Percentiles rank a stretch among this genome's conserved stretches.
Conservation (phyloP, 2,113 vertebrate genomes). For the Carollia perspicillata region DNA sequence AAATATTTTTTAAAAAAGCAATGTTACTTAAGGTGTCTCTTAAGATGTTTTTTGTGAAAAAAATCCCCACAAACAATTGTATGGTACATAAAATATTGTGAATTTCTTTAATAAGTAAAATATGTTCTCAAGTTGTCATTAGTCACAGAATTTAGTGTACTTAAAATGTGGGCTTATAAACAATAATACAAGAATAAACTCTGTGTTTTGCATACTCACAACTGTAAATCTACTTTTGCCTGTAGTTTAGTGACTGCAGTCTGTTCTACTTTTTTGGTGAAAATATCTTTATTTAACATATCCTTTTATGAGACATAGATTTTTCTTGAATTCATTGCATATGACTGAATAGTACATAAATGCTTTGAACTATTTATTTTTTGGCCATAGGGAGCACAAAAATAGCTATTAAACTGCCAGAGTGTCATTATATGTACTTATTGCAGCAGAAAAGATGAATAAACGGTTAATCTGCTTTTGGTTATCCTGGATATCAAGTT, state of each 20-base stretch:
- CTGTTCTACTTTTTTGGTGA: background rate
- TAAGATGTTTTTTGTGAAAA: background rate
- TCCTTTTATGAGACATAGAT: background rate
- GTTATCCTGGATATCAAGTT: conserved; percentile 16
- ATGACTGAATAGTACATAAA: background rate
- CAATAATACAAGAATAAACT: background rate
- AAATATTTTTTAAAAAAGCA: no score
- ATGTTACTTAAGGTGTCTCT: background rate
- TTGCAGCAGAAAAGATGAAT: conserved; percentile 38
- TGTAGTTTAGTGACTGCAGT: conserved; percentile 2
- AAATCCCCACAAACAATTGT: background rate
- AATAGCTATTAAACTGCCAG: background rate
- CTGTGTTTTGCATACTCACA: background rate
- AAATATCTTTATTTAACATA: background rate
- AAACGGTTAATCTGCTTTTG: conserved; percentile 41
- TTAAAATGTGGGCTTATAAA: background rate
- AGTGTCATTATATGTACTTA: background rate
- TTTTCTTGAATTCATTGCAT: conserved; percentile 46
- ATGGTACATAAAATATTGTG: background rate
- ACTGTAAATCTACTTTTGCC: background rate
- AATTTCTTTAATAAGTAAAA: background rate
- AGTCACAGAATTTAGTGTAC: background rate
- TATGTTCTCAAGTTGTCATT: background rate
- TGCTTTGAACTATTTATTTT: conserved; percentile 21
- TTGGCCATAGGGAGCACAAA: background rate